These are phyloP conservation scores for Zelleria hepariella DNA, from an alignment of 2,888 invertebrate species.

Conservation along the genomic window DNA sequence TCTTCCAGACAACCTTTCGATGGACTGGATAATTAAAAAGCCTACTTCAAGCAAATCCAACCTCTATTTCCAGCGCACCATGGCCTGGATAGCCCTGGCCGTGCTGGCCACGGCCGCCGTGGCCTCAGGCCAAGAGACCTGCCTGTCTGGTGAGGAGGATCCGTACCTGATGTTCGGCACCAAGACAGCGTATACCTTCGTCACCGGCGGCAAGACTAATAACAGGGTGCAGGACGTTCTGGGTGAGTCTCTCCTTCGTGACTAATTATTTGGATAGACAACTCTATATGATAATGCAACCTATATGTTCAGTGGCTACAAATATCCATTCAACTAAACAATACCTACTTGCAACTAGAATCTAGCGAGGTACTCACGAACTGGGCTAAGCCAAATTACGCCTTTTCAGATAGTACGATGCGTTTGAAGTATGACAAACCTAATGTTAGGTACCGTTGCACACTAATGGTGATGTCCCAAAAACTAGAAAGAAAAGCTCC, in stretches of 20 bases:
- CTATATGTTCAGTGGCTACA: too few species aligned
- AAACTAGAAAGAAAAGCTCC: too few species aligned
- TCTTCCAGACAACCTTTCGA: too few species aligned
- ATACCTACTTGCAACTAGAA: too few species aligned
- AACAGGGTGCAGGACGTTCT: constrained; percentile 74
- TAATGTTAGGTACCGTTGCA: background rate
- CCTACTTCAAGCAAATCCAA: background rate
- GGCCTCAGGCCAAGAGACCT: constrained; percentile 59
- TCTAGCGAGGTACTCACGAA: background rate
- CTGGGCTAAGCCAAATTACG: background rate
- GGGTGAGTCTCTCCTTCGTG: constrained; percentile 60
- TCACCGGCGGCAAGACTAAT: constrained; percentile 63
- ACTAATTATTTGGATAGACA: too few species aligned
- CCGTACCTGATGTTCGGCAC: constrained; percentile 79
- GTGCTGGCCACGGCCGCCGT: constrained; percentile 27
- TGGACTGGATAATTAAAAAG: too few species aligned
- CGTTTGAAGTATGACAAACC: background rate
- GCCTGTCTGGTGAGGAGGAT: constrained; percentile 72
- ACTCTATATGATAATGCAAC: background rate
- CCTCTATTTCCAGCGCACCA: constrained; percentile 14
- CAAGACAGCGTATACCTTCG: constrained; percentile 83
- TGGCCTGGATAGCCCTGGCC: constrained; percentile 28
- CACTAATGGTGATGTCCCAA: background rate
- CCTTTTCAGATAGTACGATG: background rate
- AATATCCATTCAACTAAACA: too few species aligned